These are phyloP conservation scores for Oreotrochilus melanogaster DNA, from an alignment of 2,113 vertebrate genomes.

Conservation along the genomic window DNA sequence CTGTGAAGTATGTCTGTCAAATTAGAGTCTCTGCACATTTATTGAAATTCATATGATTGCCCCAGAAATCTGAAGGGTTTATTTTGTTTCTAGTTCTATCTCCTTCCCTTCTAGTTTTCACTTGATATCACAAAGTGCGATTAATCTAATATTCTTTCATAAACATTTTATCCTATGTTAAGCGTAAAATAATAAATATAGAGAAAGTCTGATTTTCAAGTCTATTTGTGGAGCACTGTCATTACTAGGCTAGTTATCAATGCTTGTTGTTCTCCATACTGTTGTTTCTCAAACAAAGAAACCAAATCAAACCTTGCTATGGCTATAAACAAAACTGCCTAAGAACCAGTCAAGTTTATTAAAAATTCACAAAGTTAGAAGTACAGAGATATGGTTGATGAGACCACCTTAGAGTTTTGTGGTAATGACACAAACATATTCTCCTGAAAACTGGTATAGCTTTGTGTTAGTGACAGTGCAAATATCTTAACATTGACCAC, in stretches of 20 bases:
- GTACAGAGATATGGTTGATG: background rate
- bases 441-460: background rate
- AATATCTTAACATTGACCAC: background rate
- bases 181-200: constrained; percentile 10
- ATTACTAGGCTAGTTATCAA: background rate
- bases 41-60: constrained; percentile 20
- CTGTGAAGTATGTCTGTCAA: constrained; percentile 45
- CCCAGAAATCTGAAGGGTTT: constrained; percentile 34
- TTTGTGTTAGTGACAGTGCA: background rate
- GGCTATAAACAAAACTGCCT: constrained; percentile 7
- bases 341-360: background rate
- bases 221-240: background rate
- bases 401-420: background rate
- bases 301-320: background rate
- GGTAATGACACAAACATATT: background rate
- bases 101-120: background rate
- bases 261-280: background rate
- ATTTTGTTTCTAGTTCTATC: background rate
- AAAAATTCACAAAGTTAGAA: background rate
- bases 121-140: background rate
- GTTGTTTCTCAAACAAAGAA: constrained; percentile 5
- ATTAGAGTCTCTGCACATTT: constrained; percentile 37
- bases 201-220: background rate
- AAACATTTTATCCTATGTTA: background rate
- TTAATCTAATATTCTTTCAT: constrained; percentile 11